Conservation (phyloP, 2,797 vertebrate species). For the Rousettus madagascariensis region DNA sequence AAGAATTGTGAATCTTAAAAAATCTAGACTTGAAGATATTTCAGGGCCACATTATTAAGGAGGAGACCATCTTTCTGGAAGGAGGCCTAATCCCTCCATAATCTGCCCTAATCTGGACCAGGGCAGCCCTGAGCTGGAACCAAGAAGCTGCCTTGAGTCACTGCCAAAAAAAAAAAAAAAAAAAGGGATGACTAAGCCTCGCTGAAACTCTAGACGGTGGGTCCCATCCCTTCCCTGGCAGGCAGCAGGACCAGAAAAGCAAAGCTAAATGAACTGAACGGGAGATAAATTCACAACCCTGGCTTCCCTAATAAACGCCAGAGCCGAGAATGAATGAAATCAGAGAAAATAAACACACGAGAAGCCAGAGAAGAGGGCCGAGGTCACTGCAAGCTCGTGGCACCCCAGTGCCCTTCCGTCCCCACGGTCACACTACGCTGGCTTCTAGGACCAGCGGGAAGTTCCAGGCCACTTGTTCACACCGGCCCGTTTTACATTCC, state of each 20-base stretch:
- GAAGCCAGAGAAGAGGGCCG: background rate
- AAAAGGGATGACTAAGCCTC: background rate
- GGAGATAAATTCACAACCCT: background rate
- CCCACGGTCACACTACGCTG: background rate
- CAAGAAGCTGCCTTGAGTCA: background rate
- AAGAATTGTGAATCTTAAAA: conserved; percentile 15
- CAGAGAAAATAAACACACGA: background rate
- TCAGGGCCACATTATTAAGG: background rate
- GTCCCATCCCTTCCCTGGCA: background rate
- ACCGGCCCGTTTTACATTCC: background rate
- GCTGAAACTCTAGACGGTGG: background rate
- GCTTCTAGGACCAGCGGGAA: background rate
- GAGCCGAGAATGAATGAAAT: background rate
- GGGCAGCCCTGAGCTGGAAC: background rate
- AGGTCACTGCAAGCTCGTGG: no score
- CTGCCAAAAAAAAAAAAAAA: background rate
- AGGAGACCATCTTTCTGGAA: background rate
- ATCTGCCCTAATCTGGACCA: background rate
- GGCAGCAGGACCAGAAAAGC: background rate
- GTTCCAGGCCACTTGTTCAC: background rate
- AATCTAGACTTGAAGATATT: background rate
- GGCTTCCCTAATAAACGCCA: background rate
- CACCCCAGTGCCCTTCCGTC: background rate
- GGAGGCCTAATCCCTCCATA: background rate
- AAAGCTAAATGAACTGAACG: background rate